Conservation (phyloP, 1,140 invertebrate genomes). For the Papilio helenus region DNA sequence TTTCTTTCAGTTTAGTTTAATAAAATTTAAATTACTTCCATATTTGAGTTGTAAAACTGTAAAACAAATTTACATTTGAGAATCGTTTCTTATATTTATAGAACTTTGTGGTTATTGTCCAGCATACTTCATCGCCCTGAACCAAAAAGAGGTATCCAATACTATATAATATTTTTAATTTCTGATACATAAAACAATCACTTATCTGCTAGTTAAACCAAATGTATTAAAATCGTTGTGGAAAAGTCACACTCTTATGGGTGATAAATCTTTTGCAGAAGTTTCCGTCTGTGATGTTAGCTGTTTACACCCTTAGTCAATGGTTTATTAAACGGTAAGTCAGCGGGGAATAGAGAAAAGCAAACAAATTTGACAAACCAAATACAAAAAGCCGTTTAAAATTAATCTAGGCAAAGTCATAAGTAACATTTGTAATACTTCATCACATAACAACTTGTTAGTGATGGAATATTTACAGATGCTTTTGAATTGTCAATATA, state of each 20-base stretch:
- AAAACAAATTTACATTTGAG: constrained; percentile 78
- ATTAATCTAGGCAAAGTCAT: constrained; percentile 66
- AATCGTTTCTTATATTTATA: constrained; percentile 84
- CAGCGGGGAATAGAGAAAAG: constrained; percentile 66
- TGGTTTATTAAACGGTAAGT: constrained; percentile 83
- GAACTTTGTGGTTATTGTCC: constrained; percentile 84
- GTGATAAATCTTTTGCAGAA: constrained; percentile 84
- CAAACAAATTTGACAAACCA: constrained; percentile 58
- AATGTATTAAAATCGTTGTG: constrained; percentile 45
- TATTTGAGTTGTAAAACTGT: constrained; percentile 70
- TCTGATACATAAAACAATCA: constrained; percentile 42
- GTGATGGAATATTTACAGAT: constrained; percentile 67
- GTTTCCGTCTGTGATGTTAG: constrained; percentile 83
- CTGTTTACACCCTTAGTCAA: constrained; percentile 82
- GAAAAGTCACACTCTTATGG: constrained; percentile 79
- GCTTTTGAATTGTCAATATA: constrained; percentile 64
- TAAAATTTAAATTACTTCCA: constrained; percentile 45
- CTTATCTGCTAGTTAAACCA: constrained; percentile 37
- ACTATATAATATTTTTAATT: constrained; percentile 73
- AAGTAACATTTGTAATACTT: constrained; percentile 66
- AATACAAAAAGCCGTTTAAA: constrained; percentile 48
- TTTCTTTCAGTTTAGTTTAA: not conserved
- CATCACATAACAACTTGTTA: constrained; percentile 51
- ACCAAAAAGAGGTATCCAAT: constrained; percentile 82
- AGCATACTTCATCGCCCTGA: constrained; percentile 83